phyloP scores from a whole-genome alignment of 2,888 invertebrate genomes.

The Tipula helvola region DNA sequence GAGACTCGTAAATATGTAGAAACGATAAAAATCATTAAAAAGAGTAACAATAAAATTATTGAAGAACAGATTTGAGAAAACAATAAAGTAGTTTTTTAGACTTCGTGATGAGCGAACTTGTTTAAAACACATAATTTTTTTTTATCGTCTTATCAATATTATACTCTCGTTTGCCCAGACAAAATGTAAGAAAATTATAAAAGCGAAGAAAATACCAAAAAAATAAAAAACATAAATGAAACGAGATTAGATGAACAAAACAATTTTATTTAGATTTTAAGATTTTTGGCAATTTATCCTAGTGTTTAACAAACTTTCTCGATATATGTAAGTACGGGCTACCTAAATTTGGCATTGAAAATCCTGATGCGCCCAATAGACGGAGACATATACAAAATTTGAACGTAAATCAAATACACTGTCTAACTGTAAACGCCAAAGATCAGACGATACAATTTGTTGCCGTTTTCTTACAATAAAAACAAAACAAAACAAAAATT shows the following conservation, averaged over 20 bases:
- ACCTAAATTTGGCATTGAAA: not conserved
- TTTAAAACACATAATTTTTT: not conserved
- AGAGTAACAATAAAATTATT: not conserved
- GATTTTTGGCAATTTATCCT: not conserved
- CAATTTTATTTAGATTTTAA: not conserved
- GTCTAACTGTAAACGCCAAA: not conserved
- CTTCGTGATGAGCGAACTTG: not conserved
- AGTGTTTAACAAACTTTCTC: not conserved
- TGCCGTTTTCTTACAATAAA: not conserved
- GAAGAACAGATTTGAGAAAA: not conserved
- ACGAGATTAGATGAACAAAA: not conserved
- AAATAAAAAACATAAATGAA: not conserved
- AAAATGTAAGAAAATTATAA: not conserved
- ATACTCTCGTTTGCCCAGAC: not conserved
- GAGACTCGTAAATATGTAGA: not conserved
- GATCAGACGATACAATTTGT: not conserved
- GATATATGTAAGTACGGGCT: not conserved
- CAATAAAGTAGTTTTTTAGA: not conserved
- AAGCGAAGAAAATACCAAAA: not conserved
- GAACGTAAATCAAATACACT: not conserved
- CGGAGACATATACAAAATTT: not conserved
- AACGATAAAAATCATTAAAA: not conserved
- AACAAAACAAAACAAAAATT: not conserved
- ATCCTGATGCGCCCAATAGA: not conserved
- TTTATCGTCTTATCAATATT: not conserved